Conservation (phyloP, 2,113 vertebrate species). For the Silurus asotus region DNA sequence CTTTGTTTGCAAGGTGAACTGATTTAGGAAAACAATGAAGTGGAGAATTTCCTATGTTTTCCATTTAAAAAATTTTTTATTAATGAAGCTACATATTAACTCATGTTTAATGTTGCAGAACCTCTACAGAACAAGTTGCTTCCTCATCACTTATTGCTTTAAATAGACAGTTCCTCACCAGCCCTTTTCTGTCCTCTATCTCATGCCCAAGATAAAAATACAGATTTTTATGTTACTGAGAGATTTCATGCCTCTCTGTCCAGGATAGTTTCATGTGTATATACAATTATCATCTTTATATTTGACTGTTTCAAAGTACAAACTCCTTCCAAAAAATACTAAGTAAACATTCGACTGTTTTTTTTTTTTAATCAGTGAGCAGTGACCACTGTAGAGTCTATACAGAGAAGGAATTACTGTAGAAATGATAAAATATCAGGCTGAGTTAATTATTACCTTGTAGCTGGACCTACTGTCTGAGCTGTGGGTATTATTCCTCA, state of each 20-base stretch:
- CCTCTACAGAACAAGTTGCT: too few relatives aligned
- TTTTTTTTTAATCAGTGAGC: not conserved
- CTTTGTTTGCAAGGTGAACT: not conserved
- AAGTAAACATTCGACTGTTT: too few relatives aligned
- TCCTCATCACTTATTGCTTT: too few relatives aligned
- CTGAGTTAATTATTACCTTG: not conserved
- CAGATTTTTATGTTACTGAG: not conserved
- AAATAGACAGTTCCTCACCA: too few relatives aligned
- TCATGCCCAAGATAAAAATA: not conserved
- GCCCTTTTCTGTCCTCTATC: not conserved
- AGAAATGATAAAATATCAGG: not conserved
- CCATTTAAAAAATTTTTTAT: too few relatives aligned
- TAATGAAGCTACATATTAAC: too few relatives aligned
- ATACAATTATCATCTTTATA: not conserved
- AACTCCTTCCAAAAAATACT: not conserved
- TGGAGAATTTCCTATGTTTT: not conserved
- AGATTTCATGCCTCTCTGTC: not conserved
- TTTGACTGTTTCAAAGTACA: not conserved
- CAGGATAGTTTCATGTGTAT: not conserved
- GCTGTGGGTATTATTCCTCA: not conserved
- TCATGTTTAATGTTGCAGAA: too few relatives aligned
- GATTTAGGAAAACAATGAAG: not conserved
- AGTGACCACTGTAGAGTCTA: not conserved
- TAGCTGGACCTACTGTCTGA: not conserved
- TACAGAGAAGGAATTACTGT: not conserved